phyloP scores from a whole-genome alignment of 2,113 vertebrate genomes.

The Uria lomvia region DNA sequence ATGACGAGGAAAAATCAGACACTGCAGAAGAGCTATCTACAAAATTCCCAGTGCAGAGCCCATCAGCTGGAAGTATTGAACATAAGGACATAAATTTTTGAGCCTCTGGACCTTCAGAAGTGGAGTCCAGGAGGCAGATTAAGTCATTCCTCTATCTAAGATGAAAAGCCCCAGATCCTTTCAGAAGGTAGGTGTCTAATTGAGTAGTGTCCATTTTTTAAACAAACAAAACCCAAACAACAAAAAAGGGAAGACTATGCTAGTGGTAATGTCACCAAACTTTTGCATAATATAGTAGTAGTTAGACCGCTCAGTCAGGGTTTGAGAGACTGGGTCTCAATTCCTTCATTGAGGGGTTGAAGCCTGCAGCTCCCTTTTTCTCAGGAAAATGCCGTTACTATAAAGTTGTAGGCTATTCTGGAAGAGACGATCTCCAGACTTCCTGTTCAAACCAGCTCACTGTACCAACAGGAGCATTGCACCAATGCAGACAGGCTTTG shows the following conservation, averaged over 20 bases:
- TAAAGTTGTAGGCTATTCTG: constrained; percentile 8
- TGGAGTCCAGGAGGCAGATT: background rate
- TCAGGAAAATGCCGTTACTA: background rate
- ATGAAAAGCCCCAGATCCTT: background rate
- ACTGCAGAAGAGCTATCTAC: background rate
- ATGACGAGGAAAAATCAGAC: background rate
- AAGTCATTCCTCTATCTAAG: background rate
- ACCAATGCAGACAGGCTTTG: constrained; percentile 44
- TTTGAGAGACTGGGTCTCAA: background rate
- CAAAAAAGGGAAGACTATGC: background rate
- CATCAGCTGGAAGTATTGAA: background rate
- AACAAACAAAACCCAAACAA: background rate
- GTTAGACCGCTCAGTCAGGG: background rate
- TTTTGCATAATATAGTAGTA: background rate
- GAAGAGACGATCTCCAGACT: constrained; percentile 58
- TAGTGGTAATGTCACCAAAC: background rate
- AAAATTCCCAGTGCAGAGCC: background rate
- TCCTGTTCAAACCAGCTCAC: constrained; percentile 48
- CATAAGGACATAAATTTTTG: background rate
- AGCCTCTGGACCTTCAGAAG: background rate
- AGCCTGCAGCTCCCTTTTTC: background rate
- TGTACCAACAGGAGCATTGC: constrained; percentile 1
- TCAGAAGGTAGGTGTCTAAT: background rate
- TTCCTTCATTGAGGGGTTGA: background rate
- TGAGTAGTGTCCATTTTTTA: background rate